Conservation (phyloP, 2,888 invertebrate species). For the Opisthograptis luteolata region DNA sequence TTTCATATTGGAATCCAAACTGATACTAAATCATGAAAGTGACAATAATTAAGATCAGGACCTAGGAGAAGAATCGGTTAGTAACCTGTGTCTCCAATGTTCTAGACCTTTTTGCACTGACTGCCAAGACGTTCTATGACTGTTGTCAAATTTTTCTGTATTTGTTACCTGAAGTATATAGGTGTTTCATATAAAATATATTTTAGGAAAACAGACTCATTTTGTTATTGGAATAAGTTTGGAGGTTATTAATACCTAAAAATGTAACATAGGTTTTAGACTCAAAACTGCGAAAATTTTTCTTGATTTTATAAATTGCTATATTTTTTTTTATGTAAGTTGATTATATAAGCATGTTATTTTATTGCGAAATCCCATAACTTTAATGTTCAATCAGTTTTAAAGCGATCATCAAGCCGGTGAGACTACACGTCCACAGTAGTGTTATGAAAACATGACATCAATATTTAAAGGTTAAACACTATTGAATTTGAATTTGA, state of each 20-base stretch:
- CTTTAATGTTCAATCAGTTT: neutral
- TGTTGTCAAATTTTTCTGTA: too few species aligned
- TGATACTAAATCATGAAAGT: neutral
- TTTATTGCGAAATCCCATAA: neutral
- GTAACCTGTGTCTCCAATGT: too few species aligned
- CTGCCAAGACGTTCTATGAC: too few species aligned
- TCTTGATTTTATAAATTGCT: neutral
- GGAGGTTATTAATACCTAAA: neutral
- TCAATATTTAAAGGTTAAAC: slow-evolving; percentile 4
- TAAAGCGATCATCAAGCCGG: neutral
- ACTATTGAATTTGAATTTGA: too few species aligned
- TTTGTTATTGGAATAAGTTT: neutral
- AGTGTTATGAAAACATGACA: neutral
- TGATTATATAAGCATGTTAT: neutral
- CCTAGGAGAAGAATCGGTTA: too few species aligned
- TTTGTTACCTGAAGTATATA: too few species aligned
- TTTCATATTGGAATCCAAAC: neutral
- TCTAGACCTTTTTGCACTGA: too few species aligned
- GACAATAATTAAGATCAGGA: too few species aligned
- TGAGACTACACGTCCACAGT: neutral
- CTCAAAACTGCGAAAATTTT: neutral
- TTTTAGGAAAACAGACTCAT: neutral
- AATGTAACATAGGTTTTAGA: neutral
- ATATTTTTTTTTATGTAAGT: neutral
- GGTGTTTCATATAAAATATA: too few species aligned